phyloP scores from a whole-genome alignment of 2,113 vertebrate genomes.

The Nerophis lumbriciformis region DNA sequence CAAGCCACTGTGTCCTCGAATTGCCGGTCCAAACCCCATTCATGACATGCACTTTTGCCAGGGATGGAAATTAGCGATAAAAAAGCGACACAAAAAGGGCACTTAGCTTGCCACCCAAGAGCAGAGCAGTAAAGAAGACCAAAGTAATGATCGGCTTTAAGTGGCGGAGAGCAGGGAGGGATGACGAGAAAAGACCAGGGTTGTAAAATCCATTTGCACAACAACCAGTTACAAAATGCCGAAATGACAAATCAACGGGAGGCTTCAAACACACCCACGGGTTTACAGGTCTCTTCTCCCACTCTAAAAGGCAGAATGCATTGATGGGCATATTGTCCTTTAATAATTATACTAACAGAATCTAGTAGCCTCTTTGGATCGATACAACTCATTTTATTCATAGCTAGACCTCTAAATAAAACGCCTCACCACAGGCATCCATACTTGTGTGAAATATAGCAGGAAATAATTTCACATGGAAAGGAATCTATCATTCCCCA shows the following conservation, averaged over 20 bases:
- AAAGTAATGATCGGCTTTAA: constrained; percentile 49
- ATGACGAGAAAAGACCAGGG: constrained; percentile 42
- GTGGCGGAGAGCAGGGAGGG: constrained; percentile 30
- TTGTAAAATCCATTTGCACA: constrained; percentile 65
- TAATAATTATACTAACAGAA: constrained; percentile 28
- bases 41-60: constrained; percentile 50
- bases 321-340: constrained; percentile 24
- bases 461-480: constrained; percentile 44
- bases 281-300: constrained; percentile 27
- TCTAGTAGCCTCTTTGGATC: constrained; percentile 46
- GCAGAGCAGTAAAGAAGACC: constrained; percentile 48
- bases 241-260: constrained; percentile 54
- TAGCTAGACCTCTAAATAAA: constrained; percentile 54
- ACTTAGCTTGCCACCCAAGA: constrained; percentile 60
- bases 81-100: constrained; percentile 54
- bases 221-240: constrained; percentile 60
- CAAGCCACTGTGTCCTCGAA: constrained; percentile 54
- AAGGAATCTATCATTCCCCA: constrained; percentile 41
- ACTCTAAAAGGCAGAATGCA: constrained; percentile 19
- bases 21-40: constrained; percentile 37
- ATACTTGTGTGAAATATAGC: constrained; percentile 49
- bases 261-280: constrained; percentile 31
- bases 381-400: constrained; percentile 62
- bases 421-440: constrained; percentile 38
- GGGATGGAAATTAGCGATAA: constrained; percentile 56